phyloP scores from a whole-genome alignment of 2,888 invertebrate genomes.

The Drosophila ustulata region DNA sequence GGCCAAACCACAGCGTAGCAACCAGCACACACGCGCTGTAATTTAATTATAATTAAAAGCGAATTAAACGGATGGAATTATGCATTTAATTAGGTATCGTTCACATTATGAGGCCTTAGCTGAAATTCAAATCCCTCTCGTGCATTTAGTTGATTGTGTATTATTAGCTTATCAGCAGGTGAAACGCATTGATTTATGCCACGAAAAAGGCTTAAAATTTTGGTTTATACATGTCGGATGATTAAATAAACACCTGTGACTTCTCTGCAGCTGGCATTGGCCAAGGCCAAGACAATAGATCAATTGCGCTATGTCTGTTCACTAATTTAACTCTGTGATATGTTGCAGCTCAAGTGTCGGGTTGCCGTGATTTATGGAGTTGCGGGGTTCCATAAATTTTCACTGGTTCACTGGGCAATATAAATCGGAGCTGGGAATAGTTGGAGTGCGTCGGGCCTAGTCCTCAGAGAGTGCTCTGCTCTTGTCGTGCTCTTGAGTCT shows the following conservation, averaged over 20 bases:
- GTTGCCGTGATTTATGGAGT: conserved; percentile 65
- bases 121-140: background rate
- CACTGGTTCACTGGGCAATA: conserved; percentile 38
- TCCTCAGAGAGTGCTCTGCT: conserved; percentile 29
- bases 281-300: conserved; percentile 6
- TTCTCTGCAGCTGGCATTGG: background rate
- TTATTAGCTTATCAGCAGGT: conserved; percentile 43
- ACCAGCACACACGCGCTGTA: background rate
- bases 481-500: conserved; percentile 16
- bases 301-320: background rate
- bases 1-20: conserved; percentile 30
- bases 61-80: conserved; percentile 7
- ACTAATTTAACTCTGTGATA: conserved; percentile 42
- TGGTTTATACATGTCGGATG: conserved; percentile 29
- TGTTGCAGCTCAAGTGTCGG: conserved; percentile 54
- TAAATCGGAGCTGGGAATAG: conserved; percentile 27
- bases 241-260: conserved; percentile 53
- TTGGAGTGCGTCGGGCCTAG: conserved; percentile 7
- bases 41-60: conserved; percentile 46
- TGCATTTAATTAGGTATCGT: conserved; percentile 32
- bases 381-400: conserved; percentile 59
- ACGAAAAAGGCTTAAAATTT: conserved; percentile 12
- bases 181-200: background rate
- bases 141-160: conserved; percentile 40
- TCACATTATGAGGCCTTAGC: conserved; percentile 40